Percentiles rank a stretch among this genome's conserved stretches.
These are phyloP conservation scores for Patiria pectinifera DNA, from an alignment of 53 echinoderm and acorn worm genomes.

Conservation along the genomic window DNA sequence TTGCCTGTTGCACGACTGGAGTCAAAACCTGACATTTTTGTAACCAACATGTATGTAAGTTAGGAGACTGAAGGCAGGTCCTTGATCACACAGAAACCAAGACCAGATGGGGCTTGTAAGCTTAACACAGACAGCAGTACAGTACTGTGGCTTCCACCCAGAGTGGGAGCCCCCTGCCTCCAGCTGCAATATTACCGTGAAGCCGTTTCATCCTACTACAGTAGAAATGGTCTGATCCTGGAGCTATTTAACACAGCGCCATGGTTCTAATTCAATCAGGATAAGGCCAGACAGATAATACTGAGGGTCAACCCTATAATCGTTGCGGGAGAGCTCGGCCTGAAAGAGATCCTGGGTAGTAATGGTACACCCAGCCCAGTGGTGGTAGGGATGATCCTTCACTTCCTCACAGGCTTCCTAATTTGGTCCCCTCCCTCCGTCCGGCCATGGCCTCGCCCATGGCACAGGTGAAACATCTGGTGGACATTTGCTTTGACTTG, in stretches of 20 bases:
- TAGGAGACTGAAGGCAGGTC: neutral
- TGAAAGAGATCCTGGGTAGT: neutral
- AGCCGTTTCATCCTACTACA: too few relatives aligned
- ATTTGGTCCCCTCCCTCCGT: neutral
- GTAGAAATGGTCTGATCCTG: neutral
- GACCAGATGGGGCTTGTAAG: too few relatives aligned
- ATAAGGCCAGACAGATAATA: conserved; percentile 56
- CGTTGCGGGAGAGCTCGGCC: neutral
- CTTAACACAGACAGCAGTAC: neutral
- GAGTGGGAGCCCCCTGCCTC: too few relatives aligned
- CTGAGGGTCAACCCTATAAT: conserved; percentile 5
- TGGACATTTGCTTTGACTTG: neutral
- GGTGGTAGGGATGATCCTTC: neutral
- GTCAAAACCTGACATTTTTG: neutral
- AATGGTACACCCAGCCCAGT: neutral
- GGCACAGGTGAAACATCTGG: neutral
- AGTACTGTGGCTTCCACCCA: neutral
- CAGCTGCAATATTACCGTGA: too few relatives aligned
- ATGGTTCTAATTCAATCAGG: conserved; percentile 43
- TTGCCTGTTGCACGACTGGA: neutral
- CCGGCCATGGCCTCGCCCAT: neutral
- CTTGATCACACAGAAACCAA: neutral
- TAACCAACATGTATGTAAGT: neutral
- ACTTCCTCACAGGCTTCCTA: neutral
- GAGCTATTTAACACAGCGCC: neutral